phyloP scores from a whole-genome alignment of 2,113 vertebrate species.

The Chionis minor region DNA sequence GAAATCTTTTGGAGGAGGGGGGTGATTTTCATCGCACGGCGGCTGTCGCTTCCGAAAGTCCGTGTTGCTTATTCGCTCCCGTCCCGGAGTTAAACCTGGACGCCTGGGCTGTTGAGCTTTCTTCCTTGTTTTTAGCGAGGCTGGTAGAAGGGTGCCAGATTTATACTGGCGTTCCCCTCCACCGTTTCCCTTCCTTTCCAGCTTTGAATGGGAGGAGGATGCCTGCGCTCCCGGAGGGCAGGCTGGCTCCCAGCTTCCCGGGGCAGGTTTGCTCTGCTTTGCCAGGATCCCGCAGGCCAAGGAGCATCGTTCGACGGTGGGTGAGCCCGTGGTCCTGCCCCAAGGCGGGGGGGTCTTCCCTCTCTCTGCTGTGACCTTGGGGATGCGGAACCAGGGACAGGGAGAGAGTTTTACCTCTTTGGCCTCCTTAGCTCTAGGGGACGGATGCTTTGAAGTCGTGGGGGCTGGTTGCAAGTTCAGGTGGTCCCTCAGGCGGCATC shows the following conservation, averaged over 20 bases:
- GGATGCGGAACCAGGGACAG: background rate
- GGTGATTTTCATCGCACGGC: background rate
- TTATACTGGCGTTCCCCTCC: background rate
- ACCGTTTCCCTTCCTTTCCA: background rate
- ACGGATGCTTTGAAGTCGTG: background rate
- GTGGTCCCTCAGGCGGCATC: background rate
- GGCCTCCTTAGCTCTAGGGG: background rate
- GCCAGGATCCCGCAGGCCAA: background rate
- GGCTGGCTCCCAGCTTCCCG: background rate
- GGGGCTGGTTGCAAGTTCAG: background rate
- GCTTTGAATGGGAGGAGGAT: background rate
- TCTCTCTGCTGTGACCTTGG: background rate
- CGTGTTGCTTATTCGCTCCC: rapidly evolving
- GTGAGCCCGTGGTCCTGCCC: background rate
- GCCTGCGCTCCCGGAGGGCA: background rate
- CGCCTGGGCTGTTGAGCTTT: background rate
- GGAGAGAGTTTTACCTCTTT: background rate
- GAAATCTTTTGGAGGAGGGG: background rate
- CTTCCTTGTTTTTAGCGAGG: background rate
- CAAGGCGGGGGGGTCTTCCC: rapidly evolving
- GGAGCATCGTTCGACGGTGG: background rate
- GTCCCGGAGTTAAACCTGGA: background rate
- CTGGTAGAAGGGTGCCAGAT: background rate
- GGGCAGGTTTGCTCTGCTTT: background rate
- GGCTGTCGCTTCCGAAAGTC: background rate